Conservation (phyloP, 2,113 vertebrate species). For the Alaudala cheleensis region DNA sequence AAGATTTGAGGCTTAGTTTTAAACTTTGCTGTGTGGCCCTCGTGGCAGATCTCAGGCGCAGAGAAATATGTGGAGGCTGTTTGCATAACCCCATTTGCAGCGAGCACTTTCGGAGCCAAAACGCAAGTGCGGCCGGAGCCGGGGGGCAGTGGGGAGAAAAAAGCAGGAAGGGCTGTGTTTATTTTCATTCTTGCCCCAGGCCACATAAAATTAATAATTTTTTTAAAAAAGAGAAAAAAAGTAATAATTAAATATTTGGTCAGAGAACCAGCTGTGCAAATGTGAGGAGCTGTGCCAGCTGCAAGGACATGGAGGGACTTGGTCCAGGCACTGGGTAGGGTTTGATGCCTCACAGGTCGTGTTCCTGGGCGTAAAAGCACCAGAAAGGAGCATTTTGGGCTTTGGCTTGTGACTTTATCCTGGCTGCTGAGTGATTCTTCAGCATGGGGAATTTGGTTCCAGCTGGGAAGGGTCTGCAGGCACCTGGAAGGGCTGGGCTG, state of each 20-base stretch:
- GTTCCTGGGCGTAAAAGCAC: background rate
- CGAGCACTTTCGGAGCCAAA: background rate
- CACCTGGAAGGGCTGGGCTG: fast-evolving
- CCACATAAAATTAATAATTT: slow-evolving; percentile 28
- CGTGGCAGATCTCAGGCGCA: slow-evolving; percentile 6
- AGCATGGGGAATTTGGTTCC: background rate
- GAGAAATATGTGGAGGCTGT: slow-evolving; percentile 48
- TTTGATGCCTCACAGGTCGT: background rate
- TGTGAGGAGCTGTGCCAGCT: background rate
- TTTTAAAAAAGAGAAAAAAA: background rate
- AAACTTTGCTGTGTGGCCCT: slow-evolving; percentile 58
- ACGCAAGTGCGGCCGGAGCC: background rate
- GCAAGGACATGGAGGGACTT: background rate
- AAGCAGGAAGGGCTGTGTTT: slow-evolving; percentile 48
- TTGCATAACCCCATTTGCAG: slow-evolving; percentile 48
- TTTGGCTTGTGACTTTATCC: background rate
- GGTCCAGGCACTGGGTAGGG: background rate
- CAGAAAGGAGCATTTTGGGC: background rate
- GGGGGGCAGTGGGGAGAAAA: background rate
- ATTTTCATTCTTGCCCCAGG: slow-evolving; percentile 58
- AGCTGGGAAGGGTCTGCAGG: background rate
- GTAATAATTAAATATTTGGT: slow-evolving; percentile 44
- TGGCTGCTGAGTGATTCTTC: background rate
- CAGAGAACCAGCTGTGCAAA: slow-evolving; percentile 46
- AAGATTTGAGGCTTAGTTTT: background rate